These are phyloP conservation scores for Pandion haliaetus DNA, from an alignment of 2,113 vertebrate genomes.

Conservation along the genomic window DNA sequence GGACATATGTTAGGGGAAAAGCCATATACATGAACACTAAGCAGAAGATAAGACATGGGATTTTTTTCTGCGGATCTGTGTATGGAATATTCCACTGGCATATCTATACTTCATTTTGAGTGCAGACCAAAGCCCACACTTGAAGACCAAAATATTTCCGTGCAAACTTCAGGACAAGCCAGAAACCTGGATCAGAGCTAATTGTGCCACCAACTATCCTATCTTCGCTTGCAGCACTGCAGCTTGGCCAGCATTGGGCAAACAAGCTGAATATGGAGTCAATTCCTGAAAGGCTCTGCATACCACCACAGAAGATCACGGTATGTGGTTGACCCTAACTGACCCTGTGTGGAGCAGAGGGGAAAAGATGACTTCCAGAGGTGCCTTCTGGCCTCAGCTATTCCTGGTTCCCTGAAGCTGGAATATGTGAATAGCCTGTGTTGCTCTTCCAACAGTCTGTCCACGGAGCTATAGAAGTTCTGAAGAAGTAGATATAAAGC, in stretches of 20 bases:
- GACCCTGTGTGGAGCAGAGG: background rate
- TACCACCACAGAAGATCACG: background rate
- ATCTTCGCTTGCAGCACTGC: background rate
- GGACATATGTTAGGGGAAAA: constrained; percentile 21
- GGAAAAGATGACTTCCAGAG: background rate
- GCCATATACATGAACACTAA: background rate
- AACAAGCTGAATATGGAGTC: background rate
- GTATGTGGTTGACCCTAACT: background rate
- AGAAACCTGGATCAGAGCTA: background rate
- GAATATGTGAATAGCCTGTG: background rate
- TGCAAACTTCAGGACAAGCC: background rate
- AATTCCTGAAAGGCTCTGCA: background rate
- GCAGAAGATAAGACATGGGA: background rate
- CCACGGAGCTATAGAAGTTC: background rate
- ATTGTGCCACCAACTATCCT: background rate
- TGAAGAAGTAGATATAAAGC: background rate
- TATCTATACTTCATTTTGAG: background rate
- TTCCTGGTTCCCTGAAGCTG: background rate
- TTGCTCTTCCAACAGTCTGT: background rate
- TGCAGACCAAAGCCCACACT: background rate
- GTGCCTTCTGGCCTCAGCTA: background rate
- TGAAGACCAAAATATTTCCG: background rate
- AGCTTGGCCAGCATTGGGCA: background rate
- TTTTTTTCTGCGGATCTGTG: background rate
- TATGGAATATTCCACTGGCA: background rate